Conservation (phyloP, 2,113 vertebrate species). For the Melanerpes aurifrons region DNA sequence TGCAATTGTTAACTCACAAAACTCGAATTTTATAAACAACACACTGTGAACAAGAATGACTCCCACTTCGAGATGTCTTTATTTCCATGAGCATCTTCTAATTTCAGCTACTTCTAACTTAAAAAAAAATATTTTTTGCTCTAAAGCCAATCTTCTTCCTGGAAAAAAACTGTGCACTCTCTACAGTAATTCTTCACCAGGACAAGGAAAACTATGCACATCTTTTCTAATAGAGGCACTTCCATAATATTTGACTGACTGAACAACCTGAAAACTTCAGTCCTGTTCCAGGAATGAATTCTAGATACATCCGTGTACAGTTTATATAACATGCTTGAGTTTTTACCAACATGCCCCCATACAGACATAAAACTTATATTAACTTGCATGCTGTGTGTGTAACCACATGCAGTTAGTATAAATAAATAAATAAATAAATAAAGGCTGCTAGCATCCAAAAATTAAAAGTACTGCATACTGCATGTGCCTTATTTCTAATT, state of each 20-base stretch:
- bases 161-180: neutral
- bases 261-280: neutral
- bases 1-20: constrained; percentile 2
- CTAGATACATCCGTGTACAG: neutral
- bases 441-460: neutral
- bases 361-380: neutral
- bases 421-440: neutral
- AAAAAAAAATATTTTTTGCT: neutral
- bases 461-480: neutral
- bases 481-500: neutral
- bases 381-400: neutral
- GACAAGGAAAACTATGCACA: neutral
- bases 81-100: neutral
- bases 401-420: neutral
- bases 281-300: neutral
- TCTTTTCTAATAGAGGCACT: neutral
- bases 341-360: neutral
- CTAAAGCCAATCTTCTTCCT: neutral
- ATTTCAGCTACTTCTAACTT: neutral
- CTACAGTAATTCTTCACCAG: neutral
- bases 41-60: neutral
- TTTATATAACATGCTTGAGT: neutral
- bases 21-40: neutral
- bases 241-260: neutral
- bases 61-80: neutral